Percentiles rank a stretch among this genome's conserved stretches.
phyloP scores from a whole-genome alignment of 2,113 vertebrate species.

The Nanorana parkeri region DNA sequence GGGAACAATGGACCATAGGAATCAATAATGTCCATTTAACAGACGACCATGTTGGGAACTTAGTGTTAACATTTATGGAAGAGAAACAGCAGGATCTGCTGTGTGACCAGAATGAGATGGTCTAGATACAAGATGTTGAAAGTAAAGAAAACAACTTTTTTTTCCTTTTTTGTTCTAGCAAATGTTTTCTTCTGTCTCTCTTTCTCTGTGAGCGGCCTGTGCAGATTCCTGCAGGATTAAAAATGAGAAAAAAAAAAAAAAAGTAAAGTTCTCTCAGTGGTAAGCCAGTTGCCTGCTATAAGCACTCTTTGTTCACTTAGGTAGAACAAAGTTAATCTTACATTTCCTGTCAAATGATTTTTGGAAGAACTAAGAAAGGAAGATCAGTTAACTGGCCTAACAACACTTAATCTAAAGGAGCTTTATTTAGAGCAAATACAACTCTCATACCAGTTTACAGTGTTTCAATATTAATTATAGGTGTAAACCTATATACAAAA shows the following conservation, averaged over 20 bases:
- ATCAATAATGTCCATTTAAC: slow-evolving; percentile 87
- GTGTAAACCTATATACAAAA: too few species aligned
- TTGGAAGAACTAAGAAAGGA: slow-evolving; percentile 79
- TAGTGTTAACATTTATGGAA: slow-evolving; percentile 78
- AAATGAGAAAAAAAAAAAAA: slow-evolving; percentile 54
- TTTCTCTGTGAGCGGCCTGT: slow-evolving; percentile 68
- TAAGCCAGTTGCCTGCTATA: slow-evolving; percentile 80
- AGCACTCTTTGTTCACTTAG: slow-evolving; percentile 93
- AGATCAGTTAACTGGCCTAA: slow-evolving; percentile 64
- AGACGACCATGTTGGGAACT: slow-evolving; percentile 83
- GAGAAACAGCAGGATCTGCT: slow-evolving; percentile 71
- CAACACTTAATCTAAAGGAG: slow-evolving; percentile 58
- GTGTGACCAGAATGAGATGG: slow-evolving; percentile 70
- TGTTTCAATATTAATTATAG: neutral
- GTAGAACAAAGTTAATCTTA: slow-evolving; percentile 98
- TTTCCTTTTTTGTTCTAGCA: slow-evolving; percentile 35
- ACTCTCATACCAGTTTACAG: neutral
- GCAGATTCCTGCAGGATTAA: slow-evolving; percentile 79
- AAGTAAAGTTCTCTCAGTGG: slow-evolving; percentile 71
- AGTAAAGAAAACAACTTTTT: slow-evolving; percentile 73
- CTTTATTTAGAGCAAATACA: neutral
- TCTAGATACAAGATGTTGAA: slow-evolving; percentile 72
- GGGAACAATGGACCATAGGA: slow-evolving; percentile 85
- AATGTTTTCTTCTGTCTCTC: slow-evolving; percentile 52
- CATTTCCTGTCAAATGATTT: slow-evolving; percentile 96